Percentiles rank a stretch among this genome's conserved stretches.
Evolutionary conservation across 2,113 vertebrate species (phyloP).

Genomic region (Polypterus senegalus): DNA sequence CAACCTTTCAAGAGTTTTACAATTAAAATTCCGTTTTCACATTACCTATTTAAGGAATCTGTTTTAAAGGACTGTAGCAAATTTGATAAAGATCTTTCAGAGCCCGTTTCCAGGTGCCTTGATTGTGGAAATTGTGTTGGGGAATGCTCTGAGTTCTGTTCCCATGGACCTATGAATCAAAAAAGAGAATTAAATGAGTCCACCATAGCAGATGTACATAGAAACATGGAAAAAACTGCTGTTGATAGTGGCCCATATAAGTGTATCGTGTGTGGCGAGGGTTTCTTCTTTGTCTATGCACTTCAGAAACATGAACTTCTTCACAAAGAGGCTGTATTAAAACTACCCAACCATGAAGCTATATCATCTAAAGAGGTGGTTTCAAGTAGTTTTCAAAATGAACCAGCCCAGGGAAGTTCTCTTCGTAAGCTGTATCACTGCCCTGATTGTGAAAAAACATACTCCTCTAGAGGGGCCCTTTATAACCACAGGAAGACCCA

Average conservation of each 20-base stretch:
- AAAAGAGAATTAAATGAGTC: no score
- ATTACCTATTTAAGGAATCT: no score
- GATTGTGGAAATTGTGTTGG: slow-evolving; percentile 49
- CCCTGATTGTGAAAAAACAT: slow-evolving; percentile 23
- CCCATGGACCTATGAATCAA: slow-evolving; percentile 31
- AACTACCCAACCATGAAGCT: no score
- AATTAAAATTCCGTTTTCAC: no score
- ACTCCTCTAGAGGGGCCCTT: slow-evolving; percentile 21
- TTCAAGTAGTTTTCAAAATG: no score
- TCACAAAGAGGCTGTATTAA: slow-evolving; percentile 19
- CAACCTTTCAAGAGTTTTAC: no score
- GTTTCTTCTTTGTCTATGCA: slow-evolving; percentile 45
- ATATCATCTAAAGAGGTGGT: no score
- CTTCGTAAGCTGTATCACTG: slow-evolving; percentile 18
- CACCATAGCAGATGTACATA: slow-evolving; percentile 26
- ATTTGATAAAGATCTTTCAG: no score
- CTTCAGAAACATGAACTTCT: slow-evolving; percentile 40
- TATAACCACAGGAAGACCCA: slow-evolving; percentile 27
- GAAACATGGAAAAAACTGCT: slow-evolving; percentile 15
- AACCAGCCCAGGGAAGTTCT: neutral
- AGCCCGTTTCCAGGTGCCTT: slow-evolving; percentile 20
- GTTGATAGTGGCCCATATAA: slow-evolving; percentile 31
- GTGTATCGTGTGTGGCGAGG: slow-evolving; percentile 40
- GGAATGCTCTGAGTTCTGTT: slow-evolving; percentile 47
- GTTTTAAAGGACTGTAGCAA: no score